phyloP scores from a whole-genome alignment of 2,797 vertebrate genomes.

The Falco cherrug region DNA sequence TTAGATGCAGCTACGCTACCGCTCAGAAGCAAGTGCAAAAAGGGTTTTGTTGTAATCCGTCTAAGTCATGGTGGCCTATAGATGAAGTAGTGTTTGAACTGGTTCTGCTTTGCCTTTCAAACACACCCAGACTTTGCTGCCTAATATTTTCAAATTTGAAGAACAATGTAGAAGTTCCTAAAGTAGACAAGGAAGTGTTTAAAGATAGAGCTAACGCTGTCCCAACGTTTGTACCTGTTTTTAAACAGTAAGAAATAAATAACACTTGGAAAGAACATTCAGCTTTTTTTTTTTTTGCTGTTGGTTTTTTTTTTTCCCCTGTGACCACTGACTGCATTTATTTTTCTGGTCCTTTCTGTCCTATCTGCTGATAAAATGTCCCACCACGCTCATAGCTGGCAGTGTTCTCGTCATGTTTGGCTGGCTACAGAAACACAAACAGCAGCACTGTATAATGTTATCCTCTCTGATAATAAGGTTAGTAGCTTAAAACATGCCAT shows the following conservation, averaged over 20 bases:
- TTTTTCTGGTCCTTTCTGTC: background rate
- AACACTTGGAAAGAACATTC: background rate
- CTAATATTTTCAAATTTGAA: background rate
- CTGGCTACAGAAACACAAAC: background rate
- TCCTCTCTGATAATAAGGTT: background rate
- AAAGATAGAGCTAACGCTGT: background rate
- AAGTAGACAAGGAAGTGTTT: background rate
- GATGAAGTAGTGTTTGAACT: background rate
- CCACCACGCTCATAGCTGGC: background rate
- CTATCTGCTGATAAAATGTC: background rate
- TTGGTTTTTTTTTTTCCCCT: too few relatives aligned
- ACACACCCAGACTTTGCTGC: background rate
- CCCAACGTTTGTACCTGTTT: background rate
- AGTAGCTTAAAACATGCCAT: background rate
- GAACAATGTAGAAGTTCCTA: background rate
- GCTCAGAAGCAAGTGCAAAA: background rate
- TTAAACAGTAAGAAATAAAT: background rate
- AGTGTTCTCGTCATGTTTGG: background rate
- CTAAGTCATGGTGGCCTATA: accelerated
- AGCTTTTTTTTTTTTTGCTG: background rate
- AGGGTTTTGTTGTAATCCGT: background rate
- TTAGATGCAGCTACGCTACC: background rate
- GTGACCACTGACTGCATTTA: background rate
- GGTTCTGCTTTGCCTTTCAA: background rate
- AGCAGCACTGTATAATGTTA: background rate